Conservation (phyloP, 2,797 vertebrate species). For the Labroides dimidiatus region DNA sequence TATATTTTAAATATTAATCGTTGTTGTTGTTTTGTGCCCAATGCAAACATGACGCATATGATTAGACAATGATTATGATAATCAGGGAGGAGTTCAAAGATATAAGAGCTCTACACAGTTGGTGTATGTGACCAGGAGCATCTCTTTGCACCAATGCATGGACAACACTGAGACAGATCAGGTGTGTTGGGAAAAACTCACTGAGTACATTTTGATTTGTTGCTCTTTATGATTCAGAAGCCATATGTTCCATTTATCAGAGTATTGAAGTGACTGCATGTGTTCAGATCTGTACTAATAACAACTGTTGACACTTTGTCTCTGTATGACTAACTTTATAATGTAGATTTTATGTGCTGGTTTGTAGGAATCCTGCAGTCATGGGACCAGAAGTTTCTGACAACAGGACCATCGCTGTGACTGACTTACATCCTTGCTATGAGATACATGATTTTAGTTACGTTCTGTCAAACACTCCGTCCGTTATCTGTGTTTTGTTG, state of each 20-base stretch:
- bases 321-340: not conserved
- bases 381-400: not conserved
- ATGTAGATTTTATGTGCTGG: not conserved
- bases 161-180: not conserved
- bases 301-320: not conserved
- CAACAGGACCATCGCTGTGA: not conserved
- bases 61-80: not conserved
- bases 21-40: too few relatives aligned
- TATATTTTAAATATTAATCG: too few relatives aligned
- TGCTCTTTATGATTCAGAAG: too few relatives aligned
- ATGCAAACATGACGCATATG: not conserved
- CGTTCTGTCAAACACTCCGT: not conserved
- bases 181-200: not conserved
- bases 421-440: conserved; percentile 42
- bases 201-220: too few relatives aligned
- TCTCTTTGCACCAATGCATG: not conserved
- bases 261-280: too few relatives aligned
- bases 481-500: not conserved
- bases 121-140: not conserved
- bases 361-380: not conserved
- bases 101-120: not conserved
- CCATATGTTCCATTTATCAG: too few relatives aligned
- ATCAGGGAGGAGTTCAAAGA: not conserved
- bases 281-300: too few relatives aligned
- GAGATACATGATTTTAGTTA: not conserved